Evolutionary conservation across 1,140 invertebrate species (phyloP).

Genomic region (Physella acuta): DNA sequence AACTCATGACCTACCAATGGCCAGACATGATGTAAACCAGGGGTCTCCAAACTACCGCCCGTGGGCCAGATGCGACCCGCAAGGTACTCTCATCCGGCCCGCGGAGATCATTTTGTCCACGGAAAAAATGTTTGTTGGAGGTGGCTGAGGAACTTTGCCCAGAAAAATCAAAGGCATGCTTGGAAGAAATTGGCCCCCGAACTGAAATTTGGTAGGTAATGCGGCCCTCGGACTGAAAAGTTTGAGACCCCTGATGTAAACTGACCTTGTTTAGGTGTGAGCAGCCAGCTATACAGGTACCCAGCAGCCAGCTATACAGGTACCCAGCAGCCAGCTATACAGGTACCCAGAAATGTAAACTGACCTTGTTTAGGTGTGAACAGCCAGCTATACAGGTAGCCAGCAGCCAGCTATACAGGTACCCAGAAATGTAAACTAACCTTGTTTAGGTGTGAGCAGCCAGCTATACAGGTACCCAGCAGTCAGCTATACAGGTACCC

Average conservation of each 20-base stretch:
- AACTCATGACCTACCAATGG: too few species aligned
- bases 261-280: not conserved
- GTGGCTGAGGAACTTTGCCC: too few species aligned
- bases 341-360: not conserved
- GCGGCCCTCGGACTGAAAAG: constrained; percentile 81
- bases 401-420: constrained; percentile 78
- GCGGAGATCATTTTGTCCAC: too few species aligned
- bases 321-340: not conserved
- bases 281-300: not conserved
- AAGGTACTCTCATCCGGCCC: too few species aligned
- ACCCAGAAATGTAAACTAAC: not conserved
- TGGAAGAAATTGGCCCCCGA: too few species aligned
- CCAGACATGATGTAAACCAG: too few species aligned
- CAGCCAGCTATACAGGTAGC: not conserved
- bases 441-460: not conserved
- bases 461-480: constrained; percentile 76
- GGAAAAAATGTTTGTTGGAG: too few species aligned
- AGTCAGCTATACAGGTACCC: constrained; percentile 69
- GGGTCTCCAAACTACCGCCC: too few species aligned
- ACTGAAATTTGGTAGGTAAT: too few species aligned
- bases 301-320: not conserved
- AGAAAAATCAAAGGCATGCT: too few species aligned
- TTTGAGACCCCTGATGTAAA: not conserved
- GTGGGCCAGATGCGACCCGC: too few species aligned
- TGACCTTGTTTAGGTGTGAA: too few species aligned